A percentile compares a stretch with the other conserved stretches of the same genome.
Evolutionary conservation across 2,888 invertebrate genomes (phyloP).

Genomic region (Apodemia zela): DNA sequence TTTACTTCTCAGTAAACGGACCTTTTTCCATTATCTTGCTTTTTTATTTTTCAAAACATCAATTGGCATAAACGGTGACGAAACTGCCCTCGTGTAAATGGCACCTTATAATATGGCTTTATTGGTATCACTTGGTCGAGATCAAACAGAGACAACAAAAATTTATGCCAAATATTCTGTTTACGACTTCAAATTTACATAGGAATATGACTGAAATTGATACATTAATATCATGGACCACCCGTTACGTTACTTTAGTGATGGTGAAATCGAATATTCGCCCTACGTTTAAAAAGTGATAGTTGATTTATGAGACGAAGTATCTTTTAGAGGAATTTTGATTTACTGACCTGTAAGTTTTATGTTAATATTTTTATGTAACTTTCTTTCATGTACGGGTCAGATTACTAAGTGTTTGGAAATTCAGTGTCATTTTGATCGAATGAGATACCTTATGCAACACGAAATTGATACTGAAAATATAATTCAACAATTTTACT

Average conservation of each 20-base stretch:
- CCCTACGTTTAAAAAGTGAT: not conserved
- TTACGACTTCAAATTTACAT: too few species aligned
- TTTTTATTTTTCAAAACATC: too few species aligned
- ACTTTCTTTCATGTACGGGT: constrained; percentile 1
- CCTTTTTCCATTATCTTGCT: too few species aligned
- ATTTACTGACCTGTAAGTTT: not conserved
- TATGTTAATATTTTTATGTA: constrained; percentile 7
- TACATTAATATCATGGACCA: not conserved
- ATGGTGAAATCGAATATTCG: constrained; percentile 6
- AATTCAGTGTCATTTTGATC: not conserved
- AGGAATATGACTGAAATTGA: not conserved
- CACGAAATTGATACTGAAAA: not conserved
- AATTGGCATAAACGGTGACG: too few species aligned
- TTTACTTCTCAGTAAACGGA: too few species aligned
- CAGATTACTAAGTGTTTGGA: not conserved
- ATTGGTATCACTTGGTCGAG: too few species aligned
- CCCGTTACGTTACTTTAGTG: constrained; percentile 1
- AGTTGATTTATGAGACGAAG: constrained; percentile 1
- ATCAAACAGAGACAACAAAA: too few species aligned
- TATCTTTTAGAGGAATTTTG: constrained; percentile 4
- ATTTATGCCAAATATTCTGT: too few species aligned
- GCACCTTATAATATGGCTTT: too few species aligned
- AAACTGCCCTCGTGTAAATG: too few species aligned
- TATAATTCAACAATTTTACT: too few species aligned
- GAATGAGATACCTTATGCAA: not conserved